These are phyloP conservation scores for Desoria tigrina DNA, from an alignment of 2,888 invertebrate species.

Conservation along the genomic window DNA sequence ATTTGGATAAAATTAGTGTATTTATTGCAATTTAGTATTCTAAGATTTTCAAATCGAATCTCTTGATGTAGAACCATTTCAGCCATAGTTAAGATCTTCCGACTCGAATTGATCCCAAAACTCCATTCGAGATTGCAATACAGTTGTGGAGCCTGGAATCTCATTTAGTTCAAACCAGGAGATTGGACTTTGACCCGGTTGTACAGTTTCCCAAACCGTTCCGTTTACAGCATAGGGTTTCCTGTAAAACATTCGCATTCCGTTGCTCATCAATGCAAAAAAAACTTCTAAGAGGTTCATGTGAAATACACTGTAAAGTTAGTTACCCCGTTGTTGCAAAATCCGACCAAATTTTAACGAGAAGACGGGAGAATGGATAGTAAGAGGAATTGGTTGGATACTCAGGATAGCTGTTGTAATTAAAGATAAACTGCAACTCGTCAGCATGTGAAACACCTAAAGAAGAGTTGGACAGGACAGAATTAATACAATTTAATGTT, in stretches of 20 bases:
- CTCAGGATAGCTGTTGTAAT: conserved; percentile 33
- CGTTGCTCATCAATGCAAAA: too few relatives aligned
- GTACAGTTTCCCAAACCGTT: too few relatives aligned
- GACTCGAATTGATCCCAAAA: conserved; percentile 41
- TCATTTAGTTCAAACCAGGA: conserved; percentile 40
- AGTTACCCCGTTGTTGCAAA: conserved; percentile 41
- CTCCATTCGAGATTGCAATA: conserved; percentile 30
- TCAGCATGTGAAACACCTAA: conserved; percentile 33
- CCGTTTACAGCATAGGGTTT: too few relatives aligned
- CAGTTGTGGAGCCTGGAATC: conserved; percentile 15
- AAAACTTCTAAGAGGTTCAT: too few relatives aligned
- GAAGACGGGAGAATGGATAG: conserved; percentile 28
- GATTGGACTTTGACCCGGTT: neutral
- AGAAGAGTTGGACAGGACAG: neutral
- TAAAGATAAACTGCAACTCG: conserved; percentile 40
- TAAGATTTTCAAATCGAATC: too few relatives aligned
- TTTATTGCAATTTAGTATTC: too few relatives aligned
- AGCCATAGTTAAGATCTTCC: conserved; percentile 31
- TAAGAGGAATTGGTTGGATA: conserved; percentile 28
- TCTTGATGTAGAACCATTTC: too few relatives aligned
- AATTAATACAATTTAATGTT: neutral
- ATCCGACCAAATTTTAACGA: conserved; percentile 33
- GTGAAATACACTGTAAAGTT: neutral
- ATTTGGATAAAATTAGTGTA: too few relatives aligned
- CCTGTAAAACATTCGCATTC: too few relatives aligned